Evolutionary conservation across 2,888 invertebrate species (phyloP), one percentile per base, ranked within the genome.

Genomic region (Chalcis sispes): DNA sequence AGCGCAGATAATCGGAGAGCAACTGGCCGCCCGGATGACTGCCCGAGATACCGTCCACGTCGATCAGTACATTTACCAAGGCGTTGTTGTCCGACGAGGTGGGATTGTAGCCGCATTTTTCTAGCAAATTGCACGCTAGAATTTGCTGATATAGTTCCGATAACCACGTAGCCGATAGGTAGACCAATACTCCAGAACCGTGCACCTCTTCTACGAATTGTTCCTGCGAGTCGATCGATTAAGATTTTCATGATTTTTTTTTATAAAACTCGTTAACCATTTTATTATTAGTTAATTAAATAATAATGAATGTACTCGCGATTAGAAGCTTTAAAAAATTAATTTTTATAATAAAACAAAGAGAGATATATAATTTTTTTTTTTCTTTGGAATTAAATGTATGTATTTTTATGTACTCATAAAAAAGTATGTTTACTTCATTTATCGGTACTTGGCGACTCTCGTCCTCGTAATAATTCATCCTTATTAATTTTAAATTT

Each of bases 191-290:
- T 0, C 98, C 98, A 75, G 96, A 96, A 40, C 96, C 95, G 86
- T 97, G 95, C 5, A 98, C 95, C 85, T 96, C 95, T 83, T 97
- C 96, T 1, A 97, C 95, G 86, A 98, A 98, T 88, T 96, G 95
- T 77, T 95, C 94, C 92, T 98, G 83, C 56, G 18, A 25, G 4
- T 15, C 58, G 32, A 32, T 54, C 2, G 27, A 54, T n/a, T n/a
- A n/a, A n/a, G n/a, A n/a, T n/a, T n/a, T n/a, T n/a, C n/a, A n/a
- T n/a, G n/a, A n/a, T n/a, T n/a, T n/a, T n/a, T n/a, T n/a, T n/a
- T n/a, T n/a, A n/a, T n/a, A n/a, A n/a, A n/a, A n/a, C n/a, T n/a
- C n/a, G n/a, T n/a, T n/a, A n/a, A n/a, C n/a, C n/a, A n/a, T n/a
- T n/a, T n/a, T n/a, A n/a, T n/a, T n/a, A n/a, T n/a, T n/a, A n/a